Evolutionary conservation across 1,140 invertebrate genomes (phyloP).

Genomic region (Nymphalis io): DNA sequence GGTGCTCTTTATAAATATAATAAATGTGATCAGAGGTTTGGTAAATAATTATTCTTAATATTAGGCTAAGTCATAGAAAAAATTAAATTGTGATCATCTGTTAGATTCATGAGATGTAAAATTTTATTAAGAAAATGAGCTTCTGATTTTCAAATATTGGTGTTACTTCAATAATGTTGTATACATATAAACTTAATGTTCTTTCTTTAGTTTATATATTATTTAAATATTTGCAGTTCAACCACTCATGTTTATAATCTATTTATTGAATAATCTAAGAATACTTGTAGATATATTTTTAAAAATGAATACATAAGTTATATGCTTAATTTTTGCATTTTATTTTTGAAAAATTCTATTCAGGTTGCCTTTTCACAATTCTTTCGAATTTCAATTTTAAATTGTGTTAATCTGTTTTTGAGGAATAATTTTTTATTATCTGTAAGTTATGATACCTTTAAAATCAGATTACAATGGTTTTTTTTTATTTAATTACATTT

Average conservation of each 20-base stretch:
- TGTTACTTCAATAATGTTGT: background rate
- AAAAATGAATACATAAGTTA: slow-evolving; percentile 34
- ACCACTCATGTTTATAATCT: slow-evolving; percentile 20
- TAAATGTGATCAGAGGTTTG: slow-evolving; percentile 85
- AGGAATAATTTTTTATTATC: no score
- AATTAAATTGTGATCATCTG: slow-evolving; percentile 25
- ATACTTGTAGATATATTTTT: slow-evolving; percentile 39
- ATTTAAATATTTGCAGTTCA: slow-evolving; percentile 16
- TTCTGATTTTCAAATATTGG: background rate
- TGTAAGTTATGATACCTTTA: no score
- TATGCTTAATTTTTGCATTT: slow-evolving; percentile 15
- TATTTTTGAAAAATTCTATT: background rate
- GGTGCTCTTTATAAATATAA: slow-evolving; percentile 82
- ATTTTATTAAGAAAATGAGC: slow-evolving; percentile 11
- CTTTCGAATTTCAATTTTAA: no score
- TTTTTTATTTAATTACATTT: no score
- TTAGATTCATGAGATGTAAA: slow-evolving; percentile 16
- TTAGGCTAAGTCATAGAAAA: slow-evolving; percentile 37
- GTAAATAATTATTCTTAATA: slow-evolving; percentile 78
- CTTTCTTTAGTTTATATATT: background rate
- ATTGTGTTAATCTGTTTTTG: no score
- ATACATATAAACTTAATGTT: background rate
- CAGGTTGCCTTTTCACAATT: no score
- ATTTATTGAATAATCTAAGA: slow-evolving; percentile 37
- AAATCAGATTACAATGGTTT: no score